These are phyloP conservation scores for Stramonita haemastoma DNA, from an alignment of 2,888 invertebrate genomes.

Conservation along the genomic window DNA sequence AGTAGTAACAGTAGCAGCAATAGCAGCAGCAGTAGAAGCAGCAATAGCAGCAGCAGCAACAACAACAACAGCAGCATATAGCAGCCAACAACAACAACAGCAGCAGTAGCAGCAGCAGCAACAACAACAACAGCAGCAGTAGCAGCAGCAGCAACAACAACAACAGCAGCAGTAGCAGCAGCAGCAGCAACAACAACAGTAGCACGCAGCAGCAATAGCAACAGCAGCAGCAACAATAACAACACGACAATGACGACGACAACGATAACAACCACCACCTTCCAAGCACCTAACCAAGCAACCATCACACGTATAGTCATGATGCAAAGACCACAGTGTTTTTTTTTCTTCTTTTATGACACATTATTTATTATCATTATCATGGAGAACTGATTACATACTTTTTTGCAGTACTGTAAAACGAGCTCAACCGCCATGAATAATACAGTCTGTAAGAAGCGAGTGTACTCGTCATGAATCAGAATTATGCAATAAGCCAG, in stretches of 20 bases:
- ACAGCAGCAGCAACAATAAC: no score
- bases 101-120: not conserved
- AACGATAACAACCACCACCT: not conserved
- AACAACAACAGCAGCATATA: not conserved
- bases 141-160: not conserved
- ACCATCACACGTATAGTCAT: no score
- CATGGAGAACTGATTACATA: no score
- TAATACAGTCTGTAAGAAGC: no score
- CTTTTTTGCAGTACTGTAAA: not conserved
- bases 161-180: not conserved
- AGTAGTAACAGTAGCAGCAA: not conserved
- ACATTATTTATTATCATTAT: no score
- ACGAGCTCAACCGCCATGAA: not conserved
- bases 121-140: not conserved
- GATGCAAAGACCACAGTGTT: no score
- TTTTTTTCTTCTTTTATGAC: no score
- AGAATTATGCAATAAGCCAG: no score
- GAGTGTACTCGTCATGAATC: no score
- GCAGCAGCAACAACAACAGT: not conserved
- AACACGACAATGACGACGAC: not conserved
- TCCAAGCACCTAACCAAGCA: no score
- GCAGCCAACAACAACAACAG: not conserved
- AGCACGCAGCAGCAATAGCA: not conserved
- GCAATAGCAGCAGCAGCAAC: not conserved
- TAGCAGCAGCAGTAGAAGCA: not conserved